These are phyloP conservation scores for Cephonodes hylas DNA, from an alignment of 2,888 invertebrate species.

Conservation along the genomic window DNA sequence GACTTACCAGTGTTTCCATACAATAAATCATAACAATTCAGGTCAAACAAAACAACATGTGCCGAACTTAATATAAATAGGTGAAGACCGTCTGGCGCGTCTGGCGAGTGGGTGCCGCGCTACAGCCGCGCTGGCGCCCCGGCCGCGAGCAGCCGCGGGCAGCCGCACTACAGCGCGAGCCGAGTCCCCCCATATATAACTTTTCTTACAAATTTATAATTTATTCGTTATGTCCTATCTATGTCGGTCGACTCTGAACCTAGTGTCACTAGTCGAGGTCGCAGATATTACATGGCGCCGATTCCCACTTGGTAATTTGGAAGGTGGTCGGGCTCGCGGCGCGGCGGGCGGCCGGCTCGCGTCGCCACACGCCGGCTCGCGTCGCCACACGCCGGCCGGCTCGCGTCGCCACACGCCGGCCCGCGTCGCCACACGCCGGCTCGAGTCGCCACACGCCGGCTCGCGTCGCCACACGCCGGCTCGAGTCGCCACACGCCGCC, in stretches of 20 bases:
- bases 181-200: constrained; percentile 66
- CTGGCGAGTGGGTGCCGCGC: constrained; percentile 56
- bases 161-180: constrained; percentile 76
- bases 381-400: no score
- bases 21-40: constrained; percentile 81
- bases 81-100: constrained; percentile 72
- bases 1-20: constrained; percentile 80
- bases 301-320: constrained; percentile 7
- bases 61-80: constrained; percentile 77
- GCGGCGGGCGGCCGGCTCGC: no score
- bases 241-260: constrained; percentile 64
- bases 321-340: neutral
- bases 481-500: neutral
- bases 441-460: no score
- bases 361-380: no score
- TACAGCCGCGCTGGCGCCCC: constrained; percentile 46
- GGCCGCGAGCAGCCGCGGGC: constrained; percentile 77
- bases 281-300: constrained; percentile 8
- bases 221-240: constrained; percentile 79
- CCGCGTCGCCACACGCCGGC: no score
- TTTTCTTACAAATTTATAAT: constrained; percentile 76
- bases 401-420: neutral
- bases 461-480: no score
- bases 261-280: constrained; percentile 28
- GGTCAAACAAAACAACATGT: constrained; percentile 80